Conservation (phyloP, 35 echinoderm and acorn worm species). For the Anneissia japonica region DNA sequence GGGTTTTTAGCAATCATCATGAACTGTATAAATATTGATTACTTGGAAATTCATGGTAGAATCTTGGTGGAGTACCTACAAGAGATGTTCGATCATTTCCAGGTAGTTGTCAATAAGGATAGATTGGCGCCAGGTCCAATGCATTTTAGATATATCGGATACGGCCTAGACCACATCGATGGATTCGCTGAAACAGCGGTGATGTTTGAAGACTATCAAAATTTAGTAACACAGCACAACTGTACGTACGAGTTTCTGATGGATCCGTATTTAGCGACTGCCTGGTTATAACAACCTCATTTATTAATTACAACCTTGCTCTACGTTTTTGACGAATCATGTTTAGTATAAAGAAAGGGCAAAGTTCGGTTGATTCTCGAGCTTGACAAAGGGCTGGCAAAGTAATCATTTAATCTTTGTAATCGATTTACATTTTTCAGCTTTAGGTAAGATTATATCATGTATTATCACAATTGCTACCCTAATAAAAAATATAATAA, state of each 20-base stretch:
- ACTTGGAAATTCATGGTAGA: background rate
- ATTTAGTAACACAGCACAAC: background rate
- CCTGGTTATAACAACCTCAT: background rate
- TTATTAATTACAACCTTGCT: no score
- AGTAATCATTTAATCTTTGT: no score
- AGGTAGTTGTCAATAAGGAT: background rate
- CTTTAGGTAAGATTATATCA: no score
- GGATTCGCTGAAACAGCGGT: background rate
- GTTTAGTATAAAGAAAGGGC: no score
- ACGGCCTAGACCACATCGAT: background rate
- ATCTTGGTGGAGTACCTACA: background rate
- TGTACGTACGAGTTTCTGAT: background rate
- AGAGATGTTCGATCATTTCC: background rate
- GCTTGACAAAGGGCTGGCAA: no score
- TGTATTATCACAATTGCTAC: no score
- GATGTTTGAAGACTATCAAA: background rate
- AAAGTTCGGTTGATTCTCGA: no score
- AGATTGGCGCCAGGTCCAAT: background rate
- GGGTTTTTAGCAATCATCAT: background rate
- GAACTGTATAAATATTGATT: background rate
- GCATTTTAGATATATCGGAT: background rate
- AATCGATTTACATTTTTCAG: no score
- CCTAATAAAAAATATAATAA: no score
- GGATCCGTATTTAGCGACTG: conserved; percentile 1
- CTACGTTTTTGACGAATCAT: no score